These are phyloP conservation scores for Iguana delicatissima DNA, from an alignment of 2,797 vertebrate species.

Conservation along the genomic window DNA sequence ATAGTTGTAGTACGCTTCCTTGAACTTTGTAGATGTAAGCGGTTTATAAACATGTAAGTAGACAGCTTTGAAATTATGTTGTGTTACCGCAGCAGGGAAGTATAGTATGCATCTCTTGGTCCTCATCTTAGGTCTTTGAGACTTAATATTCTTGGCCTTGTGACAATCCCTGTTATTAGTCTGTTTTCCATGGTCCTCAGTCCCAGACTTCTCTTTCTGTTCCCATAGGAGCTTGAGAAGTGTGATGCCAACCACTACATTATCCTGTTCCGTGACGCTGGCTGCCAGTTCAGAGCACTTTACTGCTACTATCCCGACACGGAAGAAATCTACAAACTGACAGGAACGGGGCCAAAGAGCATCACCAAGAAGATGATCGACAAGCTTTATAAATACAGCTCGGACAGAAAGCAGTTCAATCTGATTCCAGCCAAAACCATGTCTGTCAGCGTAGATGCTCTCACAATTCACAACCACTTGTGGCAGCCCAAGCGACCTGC, in stretches of 20 bases:
- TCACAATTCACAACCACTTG: conserved; percentile 96
- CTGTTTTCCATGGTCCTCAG: background rate
- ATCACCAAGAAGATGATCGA: conserved; percentile 99
- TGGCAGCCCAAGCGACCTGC: conserved; percentile 93
- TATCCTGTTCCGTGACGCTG: conserved; percentile 95
- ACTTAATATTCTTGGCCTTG: background rate
- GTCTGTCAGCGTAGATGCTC: conserved; percentile 95
- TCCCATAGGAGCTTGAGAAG: conserved; percentile 81
- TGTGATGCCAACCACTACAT: conserved; percentile 98
- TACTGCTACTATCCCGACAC: conserved; percentile 95
- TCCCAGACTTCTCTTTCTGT: background rate
- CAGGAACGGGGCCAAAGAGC: conserved; percentile 93
- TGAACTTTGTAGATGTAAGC: background rate
- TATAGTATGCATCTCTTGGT: background rate
- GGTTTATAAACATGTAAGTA: background rate
- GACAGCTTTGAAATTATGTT: background rate
- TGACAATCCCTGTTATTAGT: background rate
- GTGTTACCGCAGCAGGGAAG: background rate
- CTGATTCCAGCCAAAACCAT: conserved; percentile 97
- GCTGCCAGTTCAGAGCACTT: conserved; percentile 96
- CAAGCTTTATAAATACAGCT: conserved; percentile 98
- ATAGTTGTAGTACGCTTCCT: background rate
- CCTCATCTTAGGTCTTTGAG: background rate
- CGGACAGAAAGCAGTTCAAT: conserved; percentile 96
- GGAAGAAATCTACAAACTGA: conserved; percentile 94